These are phyloP conservation scores for Chinchilla lanigera DNA, from an alignment of 2,113 vertebrate genomes.

Conservation along the genomic window DNA sequence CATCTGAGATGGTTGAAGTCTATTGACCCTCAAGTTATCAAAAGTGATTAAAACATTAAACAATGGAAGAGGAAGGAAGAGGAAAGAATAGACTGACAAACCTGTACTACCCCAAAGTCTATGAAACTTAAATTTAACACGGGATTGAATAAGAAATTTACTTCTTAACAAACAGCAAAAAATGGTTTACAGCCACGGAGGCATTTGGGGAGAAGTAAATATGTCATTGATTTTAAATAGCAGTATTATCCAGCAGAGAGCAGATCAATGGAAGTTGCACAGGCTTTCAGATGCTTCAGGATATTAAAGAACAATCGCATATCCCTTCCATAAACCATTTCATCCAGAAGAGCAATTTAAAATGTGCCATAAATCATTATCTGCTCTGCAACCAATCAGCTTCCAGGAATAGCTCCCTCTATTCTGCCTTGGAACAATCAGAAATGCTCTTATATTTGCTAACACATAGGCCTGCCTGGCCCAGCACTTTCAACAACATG, in stretches of 20 bases:
- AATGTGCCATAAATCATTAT: conserved; percentile 75
- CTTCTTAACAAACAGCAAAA: conserved; percentile 51
- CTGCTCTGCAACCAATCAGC: conserved; percentile 61
- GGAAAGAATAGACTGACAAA: conserved; percentile 20
- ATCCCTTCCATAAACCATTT: conserved; percentile 69
- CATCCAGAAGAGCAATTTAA: conserved; percentile 70
- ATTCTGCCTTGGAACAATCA: conserved; percentile 29
- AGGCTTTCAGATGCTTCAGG: conserved; percentile 73
- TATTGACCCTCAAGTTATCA: not conserved
- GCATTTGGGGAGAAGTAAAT: conserved; percentile 71
- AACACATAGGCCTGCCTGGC: not conserved
- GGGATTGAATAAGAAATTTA: conserved; percentile 35
- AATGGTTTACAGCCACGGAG: conserved; percentile 63
- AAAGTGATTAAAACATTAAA: not conserved
- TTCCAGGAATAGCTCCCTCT: not conserved
- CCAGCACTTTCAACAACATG: conserved; percentile 16
- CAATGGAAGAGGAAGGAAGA: not conserved
- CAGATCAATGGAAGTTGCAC: conserved; percentile 75
- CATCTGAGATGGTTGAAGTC: not conserved
- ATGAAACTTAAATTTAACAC: conserved; percentile 40
- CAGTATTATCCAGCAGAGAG: conserved; percentile 69
- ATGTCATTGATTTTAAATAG: conserved; percentile 76
- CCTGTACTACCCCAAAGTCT: not conserved
- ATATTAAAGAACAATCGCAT: conserved; percentile 76
- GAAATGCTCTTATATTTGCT: conserved; percentile 34